A percentile compares a stretch with the other conserved stretches of the same genome.
Conservation (phyloP, 1,140 invertebrate genomes). For the Mercenaria mercenaria region DNA sequence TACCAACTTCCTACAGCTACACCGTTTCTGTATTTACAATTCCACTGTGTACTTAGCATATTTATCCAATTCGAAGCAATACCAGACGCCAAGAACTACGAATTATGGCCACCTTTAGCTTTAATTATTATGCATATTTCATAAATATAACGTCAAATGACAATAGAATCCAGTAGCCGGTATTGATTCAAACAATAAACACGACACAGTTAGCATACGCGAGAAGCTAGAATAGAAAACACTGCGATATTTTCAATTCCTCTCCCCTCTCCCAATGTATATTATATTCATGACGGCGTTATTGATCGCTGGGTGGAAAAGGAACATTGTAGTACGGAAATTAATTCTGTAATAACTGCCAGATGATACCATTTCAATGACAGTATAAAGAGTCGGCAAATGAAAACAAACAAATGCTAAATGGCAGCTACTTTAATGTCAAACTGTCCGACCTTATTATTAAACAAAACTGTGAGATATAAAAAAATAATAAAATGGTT, state of each 20-base stretch:
- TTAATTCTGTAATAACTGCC: conserved; percentile 24
- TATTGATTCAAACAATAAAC: conserved; percentile 2
- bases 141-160: conserved; percentile 22
- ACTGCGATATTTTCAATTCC: neutral
- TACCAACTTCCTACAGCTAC: neutral
- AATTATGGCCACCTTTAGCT: neutral
- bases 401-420: conserved; percentile 6
- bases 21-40: neutral
- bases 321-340: conserved; percentile 20
- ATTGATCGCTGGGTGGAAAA: neutral
- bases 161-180: neutral
- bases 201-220: neutral
- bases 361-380: neutral
- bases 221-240: neutral
- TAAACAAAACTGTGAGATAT: neutral
- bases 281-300: conserved; percentile 4
- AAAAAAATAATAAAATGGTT: too few species aligned
- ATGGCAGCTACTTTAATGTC: conserved; percentile 14
- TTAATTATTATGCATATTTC: conserved; percentile 38
- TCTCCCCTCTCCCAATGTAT: conserved; percentile 2
- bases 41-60: neutral
- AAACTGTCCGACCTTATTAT: neutral
- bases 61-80: neutral
- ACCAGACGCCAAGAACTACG: neutral
- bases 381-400: neutral